phyloP scores from a whole-genome alignment of 2,113 vertebrate genomes.

The human region GRCh38 chr9:62725501-62726000 shows the following conservation, averaged over 20 bases:
- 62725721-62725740: neutral
- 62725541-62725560: neutral
- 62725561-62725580: too few relatives aligned
- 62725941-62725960: neutral
- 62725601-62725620: neutral
- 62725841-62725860: neutral
- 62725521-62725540: neutral
- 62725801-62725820: neutral
- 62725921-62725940: neutral
- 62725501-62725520: too few relatives aligned
- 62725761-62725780: neutral
- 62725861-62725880: neutral
- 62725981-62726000: neutral
- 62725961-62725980: neutral
- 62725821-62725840: neutral
- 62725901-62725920: neutral
- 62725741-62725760: neutral
- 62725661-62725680: neutral
- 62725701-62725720: neutral
- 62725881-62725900: neutral
- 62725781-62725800: neutral
- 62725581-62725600: neutral
- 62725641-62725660: neutral
- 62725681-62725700: neutral
- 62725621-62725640: neutral